Conservation (phyloP, 2,888 invertebrate species). For the Strigamia maritima region DNA sequence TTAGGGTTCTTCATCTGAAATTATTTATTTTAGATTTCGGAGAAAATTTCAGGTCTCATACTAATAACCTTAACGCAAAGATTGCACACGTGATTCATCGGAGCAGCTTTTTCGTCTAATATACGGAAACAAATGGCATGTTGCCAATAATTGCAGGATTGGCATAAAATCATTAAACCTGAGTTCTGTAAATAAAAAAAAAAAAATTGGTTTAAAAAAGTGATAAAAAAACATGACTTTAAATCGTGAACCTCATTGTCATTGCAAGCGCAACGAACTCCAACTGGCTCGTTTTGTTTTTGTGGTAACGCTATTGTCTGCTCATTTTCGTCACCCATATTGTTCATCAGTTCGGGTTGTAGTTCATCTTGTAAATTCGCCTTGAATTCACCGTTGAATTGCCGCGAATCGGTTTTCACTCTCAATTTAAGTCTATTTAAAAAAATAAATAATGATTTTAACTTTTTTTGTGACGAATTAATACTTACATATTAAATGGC, state of each 20-base stretch:
- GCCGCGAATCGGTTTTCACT: not conserved
- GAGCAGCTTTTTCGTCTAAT: constrained; percentile 44
- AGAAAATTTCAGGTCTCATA: no score
- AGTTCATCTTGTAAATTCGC: no score
- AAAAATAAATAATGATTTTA: not conserved
- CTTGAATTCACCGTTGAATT: not conserved
- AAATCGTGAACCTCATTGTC: not conserved
- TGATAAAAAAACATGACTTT: not conserved
- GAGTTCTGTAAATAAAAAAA: constrained; percentile 48
- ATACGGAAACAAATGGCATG: constrained; percentile 52
- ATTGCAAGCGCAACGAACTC: not conserved
- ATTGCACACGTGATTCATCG: not conserved
- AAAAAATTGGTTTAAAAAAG: not conserved
- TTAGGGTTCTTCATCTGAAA: not conserved
- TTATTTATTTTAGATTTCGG: no score
- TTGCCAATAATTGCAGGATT: constrained; percentile 52
- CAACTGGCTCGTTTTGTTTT: not conserved
- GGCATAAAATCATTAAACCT: constrained; percentile 54
- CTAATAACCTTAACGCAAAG: constrained; percentile 14
- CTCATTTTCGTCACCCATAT: not conserved
- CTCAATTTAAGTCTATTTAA: not conserved
- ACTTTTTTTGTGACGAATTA: not conserved
- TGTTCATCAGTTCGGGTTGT: not conserved
- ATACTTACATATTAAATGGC: constrained; percentile 39
- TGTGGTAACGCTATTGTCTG: not conserved